These are phyloP conservation scores for Panzeria rudis DNA, from an alignment of 2,888 invertebrate species.

Conservation along the genomic window DNA sequence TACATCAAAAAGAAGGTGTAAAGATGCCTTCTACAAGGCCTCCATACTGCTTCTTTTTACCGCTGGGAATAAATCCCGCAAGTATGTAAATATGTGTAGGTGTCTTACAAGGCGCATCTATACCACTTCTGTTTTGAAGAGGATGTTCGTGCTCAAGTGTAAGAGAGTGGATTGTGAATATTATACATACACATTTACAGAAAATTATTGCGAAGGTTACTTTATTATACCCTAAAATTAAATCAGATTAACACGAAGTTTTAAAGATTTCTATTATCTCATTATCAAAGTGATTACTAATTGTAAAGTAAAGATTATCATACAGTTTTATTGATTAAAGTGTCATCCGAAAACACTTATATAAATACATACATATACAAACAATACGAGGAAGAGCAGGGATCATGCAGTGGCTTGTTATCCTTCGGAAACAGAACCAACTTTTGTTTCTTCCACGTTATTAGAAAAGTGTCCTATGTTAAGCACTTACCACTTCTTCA, in stretches of 20 bases:
- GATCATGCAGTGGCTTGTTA: too few species aligned
- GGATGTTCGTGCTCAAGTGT: slow-evolving; percentile 68
- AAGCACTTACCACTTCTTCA: too few species aligned
- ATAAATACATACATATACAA: too few species aligned
- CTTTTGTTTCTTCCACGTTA: too few species aligned
- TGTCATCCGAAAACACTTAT: neutral
- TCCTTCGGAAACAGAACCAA: too few species aligned
- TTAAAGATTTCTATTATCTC: slow-evolving; percentile 2
- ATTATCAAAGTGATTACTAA: neutral
- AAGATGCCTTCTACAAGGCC: too few species aligned
- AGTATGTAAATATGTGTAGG: slow-evolving; percentile 33
- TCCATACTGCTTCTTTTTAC: too few species aligned
- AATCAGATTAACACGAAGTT: neutral
- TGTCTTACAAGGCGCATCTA: slow-evolving; percentile 62
- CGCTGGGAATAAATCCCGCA: neutral
- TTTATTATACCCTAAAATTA: slow-evolving; percentile 10
- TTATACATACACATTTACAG: neutral
- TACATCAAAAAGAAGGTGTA: too few species aligned
- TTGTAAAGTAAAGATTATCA: neutral
- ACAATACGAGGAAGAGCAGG: too few species aligned
- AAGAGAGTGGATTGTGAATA: slow-evolving; percentile 44
- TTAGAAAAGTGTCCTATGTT: too few species aligned
- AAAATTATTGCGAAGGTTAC: slow-evolving; percentile 3
- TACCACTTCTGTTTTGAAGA: slow-evolving; percentile 47
- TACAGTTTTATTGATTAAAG: neutral